Evolutionary conservation across 2,888 invertebrate genomes (phyloP), one percentile per base, ranked within the genome.

Genomic region (Trimorus sp.): DNA sequence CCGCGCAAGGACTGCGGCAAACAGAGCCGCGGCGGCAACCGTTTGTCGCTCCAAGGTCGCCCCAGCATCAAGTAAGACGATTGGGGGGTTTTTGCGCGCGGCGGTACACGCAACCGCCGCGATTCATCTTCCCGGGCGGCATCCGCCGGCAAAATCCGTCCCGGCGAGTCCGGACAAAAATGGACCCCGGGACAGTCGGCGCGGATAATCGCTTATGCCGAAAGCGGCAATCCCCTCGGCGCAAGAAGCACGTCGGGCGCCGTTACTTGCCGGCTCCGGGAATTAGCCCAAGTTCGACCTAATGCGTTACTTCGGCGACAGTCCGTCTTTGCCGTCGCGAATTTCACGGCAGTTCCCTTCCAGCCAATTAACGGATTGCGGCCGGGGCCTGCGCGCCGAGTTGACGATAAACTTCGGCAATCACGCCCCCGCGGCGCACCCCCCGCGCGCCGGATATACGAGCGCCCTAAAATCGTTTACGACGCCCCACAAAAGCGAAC

Each of bases 381-480:
- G 75, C 63, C 59, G 38, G 70, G 58, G 40, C 38, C 40, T 59
- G 62, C 65, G 51, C 70, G 60, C 54, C 59, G 69, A 71, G 71
- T 65, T 76, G 66, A 36, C 80, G 80, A 80, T 76, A 80, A 80
- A 80, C 80, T 80, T 80, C 66, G 75, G 56, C 75, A 81, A 81
- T 76, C 80, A 76, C 71, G 71, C 65, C 75, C 59, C 49, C 63
- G 26, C 59, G n/a, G 14, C 68, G 14, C 8, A 51, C 60, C 40
- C 53, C 8, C 16, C 36, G n/a, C 8, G 51, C 37, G 42, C 62
- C 40, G 56, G 65, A 75, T 80, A 76, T 76, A 81, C 71, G 62
- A 66, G 66, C 80, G 48, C 62, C 76, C 80, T 81, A 70, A 75
- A 81, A 71, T 76, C 80, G 66, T 76, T 81, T 81, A 81, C 80